Conservation (phyloP, 2,113 vertebrate species). For the Semnornis frantzii region DNA sequence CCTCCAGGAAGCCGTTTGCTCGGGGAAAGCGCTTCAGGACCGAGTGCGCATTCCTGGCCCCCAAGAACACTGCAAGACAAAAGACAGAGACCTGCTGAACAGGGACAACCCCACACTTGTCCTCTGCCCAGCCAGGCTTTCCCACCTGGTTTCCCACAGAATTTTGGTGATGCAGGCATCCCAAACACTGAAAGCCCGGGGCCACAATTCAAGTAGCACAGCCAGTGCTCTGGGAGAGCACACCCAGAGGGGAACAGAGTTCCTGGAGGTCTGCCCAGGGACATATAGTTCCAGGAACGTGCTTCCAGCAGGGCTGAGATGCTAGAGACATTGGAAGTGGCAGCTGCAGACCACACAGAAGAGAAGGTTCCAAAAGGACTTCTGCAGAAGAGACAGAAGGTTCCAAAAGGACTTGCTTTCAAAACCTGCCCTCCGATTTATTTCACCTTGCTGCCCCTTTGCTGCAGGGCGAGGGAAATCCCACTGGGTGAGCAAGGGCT, state of each 20-base stretch:
- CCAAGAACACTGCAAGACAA: conserved; percentile 81
- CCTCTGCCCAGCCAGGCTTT: not conserved
- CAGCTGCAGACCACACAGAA: not conserved
- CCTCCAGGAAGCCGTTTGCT: conserved; percentile 87
- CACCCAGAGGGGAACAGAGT: not conserved
- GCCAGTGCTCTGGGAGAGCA: not conserved
- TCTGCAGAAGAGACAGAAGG: not conserved
- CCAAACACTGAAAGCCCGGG: not conserved
- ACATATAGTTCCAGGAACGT: not conserved
- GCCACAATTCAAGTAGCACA: not conserved
- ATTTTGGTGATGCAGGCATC: not conserved
- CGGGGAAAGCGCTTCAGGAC: conserved; percentile 84
- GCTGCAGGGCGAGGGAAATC: not conserved
- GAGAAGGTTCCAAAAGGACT: not conserved
- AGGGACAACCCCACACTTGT: not conserved
- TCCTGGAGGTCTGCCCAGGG: not conserved
- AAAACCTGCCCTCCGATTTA: not conserved
- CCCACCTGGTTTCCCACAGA: not conserved
- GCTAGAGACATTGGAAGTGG: rapidly evolving
- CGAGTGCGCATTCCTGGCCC: conserved; percentile 80
- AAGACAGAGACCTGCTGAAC: conserved; percentile 29
- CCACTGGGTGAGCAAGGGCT: not conserved
- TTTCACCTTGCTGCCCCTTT: not conserved
- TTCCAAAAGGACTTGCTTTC: not conserved
- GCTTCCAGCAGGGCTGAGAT: not conserved